Evolutionary conservation across 2,113 vertebrate genomes (phyloP), one percentile per base, ranked within the genome.

Genomic region (Campylorhamphus procurvoides): DNA sequence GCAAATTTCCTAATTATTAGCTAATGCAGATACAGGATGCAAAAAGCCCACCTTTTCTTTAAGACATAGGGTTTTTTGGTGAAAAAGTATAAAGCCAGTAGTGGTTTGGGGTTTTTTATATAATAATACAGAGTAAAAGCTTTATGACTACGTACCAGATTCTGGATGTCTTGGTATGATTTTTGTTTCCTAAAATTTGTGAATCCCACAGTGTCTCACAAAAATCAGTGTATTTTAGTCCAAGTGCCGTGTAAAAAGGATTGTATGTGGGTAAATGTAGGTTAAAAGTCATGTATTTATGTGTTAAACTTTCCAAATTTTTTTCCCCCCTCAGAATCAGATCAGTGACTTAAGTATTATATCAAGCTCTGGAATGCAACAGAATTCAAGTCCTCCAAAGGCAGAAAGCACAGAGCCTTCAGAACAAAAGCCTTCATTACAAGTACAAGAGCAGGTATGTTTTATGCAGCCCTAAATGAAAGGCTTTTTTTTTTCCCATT

Each of bases 361-460:
- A 89, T 97, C 97, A 74, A 97, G 96, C 90, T 97, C 94, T 96
- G 97, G 95, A 71, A 93, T 97, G 50, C 96, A 97, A 37, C 97
- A 97, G 90, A 97, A 97, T 83, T 74, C 92, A 95, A 97, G 97
- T 81, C 87, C 97, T 68, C 76, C 89, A 18, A 98, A 97, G 84
- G 58, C 95, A 42, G 98, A 98, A 94, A 96, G 93, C 77, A 89
- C 94, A 19, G 98, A 98, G 52, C 79, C 86, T 64, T 89, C 96
- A 55, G 98, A 98, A 56, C 96, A 97, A 46, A 96, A 42, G 28
- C 76, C 89, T 58, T 93, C 96, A 7, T 78, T 95, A 58, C 96
- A 96, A 93, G 47, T 96, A 64, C 98, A 98, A 84, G 98, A 98
- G 75, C 98, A 98, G 97, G 98, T 98, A 96, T 46, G 97, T 97